Base-by-base conservation (phyloP, 2,797 vertebrate species). In the Philypnodon macrostomus region DNA sequence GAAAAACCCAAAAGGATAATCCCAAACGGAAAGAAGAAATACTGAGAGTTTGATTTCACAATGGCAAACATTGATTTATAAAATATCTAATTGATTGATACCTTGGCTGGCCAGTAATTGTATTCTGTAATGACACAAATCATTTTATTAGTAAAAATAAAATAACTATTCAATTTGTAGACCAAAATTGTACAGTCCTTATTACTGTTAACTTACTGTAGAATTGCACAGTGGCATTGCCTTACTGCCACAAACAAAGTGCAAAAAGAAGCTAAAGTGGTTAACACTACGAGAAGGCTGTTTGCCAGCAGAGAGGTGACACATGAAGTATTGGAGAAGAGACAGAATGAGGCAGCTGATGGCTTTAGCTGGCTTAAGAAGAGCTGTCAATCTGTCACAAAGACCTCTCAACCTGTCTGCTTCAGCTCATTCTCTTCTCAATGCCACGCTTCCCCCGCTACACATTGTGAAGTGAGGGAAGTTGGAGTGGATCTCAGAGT, bases 321-420 rank as follows among this genome's bases (percentile, higher is more conserved):
- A 67, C 39, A 67, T 36, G 55, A 34, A 56, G 60, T 45, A 64
- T 32, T 41, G 67, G 58, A 63, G 67, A 32, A 39, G 46, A 54
- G 53, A 61, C 39, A 40, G 41, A 62, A 27, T 26, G 52, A 64
- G 53, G 59, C 52, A 42, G 47, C 37, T 60, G 59, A 60, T 33
- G 47, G 52, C 53, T 60, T 71, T 50, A 47, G 64, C 7, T 17
- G 54, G 59, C 18, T 46, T 51, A 24, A 58, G 19, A 62, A n/a
- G 41, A 60, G 58, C 54, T 70, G 67, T 67, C 71, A 69, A 73
- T 63, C 30, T 67, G 50, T 63, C 70, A 56, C 19, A 47, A 40
- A 75, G 36, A 56, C 39, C 58, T 36, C 44, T 37, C 41, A 41
- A 47, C 17, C 33, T 39, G 15, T 14, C 29, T 52, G 21, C 1